A percentile compares a stretch with the other conserved stretches of the same genome.
Conservation (phyloP, 1,140 invertebrate genomes). For the Acromyrmex charruanus region DNA sequence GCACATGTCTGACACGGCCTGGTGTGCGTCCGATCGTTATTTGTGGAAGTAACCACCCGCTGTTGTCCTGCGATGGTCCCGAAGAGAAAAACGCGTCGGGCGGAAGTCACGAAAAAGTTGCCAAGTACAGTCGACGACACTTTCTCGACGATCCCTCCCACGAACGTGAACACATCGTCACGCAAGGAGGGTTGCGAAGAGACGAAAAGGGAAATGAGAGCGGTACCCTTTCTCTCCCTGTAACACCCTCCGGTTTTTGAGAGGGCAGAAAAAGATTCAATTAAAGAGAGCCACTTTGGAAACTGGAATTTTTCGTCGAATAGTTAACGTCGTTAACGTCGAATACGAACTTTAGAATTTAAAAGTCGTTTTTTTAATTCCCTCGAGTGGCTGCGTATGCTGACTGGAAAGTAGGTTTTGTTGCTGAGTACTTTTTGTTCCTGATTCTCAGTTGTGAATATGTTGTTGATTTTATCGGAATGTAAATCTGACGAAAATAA, state of each 20-base stretch:
- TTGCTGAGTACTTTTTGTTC: neutral
- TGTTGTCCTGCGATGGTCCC: constrained; percentile 5
- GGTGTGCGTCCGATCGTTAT: constrained; percentile 62
- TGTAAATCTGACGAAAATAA: constrained; percentile 7
- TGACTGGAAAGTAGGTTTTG: constrained; percentile 7
- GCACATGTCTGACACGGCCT: constrained; percentile 25
- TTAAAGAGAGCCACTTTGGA: constrained; percentile 16
- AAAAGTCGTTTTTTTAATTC: constrained; percentile 3
- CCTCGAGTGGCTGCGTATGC: neutral
- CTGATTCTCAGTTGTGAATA: neutral
- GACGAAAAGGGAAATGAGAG: neutral
- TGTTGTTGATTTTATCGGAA: neutral
- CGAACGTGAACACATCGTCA: constrained; percentile 39
- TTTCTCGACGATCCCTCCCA: constrained; percentile 39
- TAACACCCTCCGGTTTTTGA: neutral
- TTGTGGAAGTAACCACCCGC: constrained; percentile 48
- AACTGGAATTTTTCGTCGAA: constrained; percentile 37
- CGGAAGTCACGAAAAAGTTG: constrained; percentile 57
- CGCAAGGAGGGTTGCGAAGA: constrained; percentile 8
- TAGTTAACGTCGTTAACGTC: constrained; percentile 12
- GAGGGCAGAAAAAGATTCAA: constrained; percentile 48
- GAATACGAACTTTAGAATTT: neutral
- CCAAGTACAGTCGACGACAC: constrained; percentile 47
- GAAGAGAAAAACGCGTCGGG: constrained; percentile 57
- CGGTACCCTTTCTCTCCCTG: no score